Conservation (phyloP, 2,888 invertebrate species). For the Bombylius major region DNA sequence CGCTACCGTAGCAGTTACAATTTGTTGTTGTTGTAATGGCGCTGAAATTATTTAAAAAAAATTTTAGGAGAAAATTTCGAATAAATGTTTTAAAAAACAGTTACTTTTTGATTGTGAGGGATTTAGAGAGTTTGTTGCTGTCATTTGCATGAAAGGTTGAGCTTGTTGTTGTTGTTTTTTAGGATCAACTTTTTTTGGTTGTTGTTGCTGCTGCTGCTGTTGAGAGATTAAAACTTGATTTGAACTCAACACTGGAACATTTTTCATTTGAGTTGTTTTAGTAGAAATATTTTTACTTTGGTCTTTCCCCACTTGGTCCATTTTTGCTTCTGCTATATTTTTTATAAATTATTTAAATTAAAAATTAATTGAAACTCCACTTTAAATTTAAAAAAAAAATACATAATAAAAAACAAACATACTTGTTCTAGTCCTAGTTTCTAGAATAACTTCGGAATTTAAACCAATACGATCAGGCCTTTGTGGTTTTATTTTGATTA, state of each 20-base stretch:
- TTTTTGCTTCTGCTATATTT: too few species aligned
- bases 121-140: not conserved
- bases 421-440: constrained; percentile 24
- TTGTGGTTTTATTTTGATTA: constrained; percentile 27
- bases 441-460: constrained; percentile 33
- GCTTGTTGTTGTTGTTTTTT: not conserved
- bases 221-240: too few species aligned
- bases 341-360: too few species aligned
- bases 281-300: too few species aligned
- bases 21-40: not conserved
- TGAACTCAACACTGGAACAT: too few species aligned
- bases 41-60: not conserved
- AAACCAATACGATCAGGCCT: constrained; percentile 31
- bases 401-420: not conserved
- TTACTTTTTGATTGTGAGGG: not conserved
- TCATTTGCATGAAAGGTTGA: not conserved
- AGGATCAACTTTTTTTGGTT: constrained; percentile 1
- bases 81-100: too few species aligned
- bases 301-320: too few species aligned
- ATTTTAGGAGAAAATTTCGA: not conserved
- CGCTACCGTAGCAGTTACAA: not conserved
- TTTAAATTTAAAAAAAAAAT: too few species aligned
- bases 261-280: too few species aligned
- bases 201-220: not conserved
- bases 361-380: too few species aligned